Conservation (phyloP, 2,888 invertebrate species). For the Hirtodrosophila trivittata region DNA sequence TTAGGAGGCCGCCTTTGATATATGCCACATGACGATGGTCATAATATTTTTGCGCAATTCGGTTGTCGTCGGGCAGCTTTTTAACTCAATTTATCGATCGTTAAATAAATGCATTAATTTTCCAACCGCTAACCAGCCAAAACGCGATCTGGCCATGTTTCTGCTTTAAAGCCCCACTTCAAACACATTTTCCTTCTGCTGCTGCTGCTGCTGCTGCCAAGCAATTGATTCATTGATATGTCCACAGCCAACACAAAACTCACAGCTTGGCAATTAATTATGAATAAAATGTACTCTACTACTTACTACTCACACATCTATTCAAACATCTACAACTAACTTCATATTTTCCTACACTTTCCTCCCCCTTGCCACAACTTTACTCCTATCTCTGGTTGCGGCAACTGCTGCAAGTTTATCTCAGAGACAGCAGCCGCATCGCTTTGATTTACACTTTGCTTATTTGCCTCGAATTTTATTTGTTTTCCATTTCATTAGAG, state of each 20-base stretch:
- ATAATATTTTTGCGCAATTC: conserved; percentile 82
- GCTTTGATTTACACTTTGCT: conserved; percentile 39
- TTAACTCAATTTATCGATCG: conserved; percentile 72
- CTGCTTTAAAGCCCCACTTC: conserved; percentile 26
- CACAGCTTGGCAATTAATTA: conserved; percentile 65
- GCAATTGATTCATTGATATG: conserved; percentile 48
- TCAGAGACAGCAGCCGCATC: conserved; percentile 32
- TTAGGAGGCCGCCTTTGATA: conserved; percentile 71
- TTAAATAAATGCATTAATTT: conserved; percentile 71
- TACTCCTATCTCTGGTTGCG: conserved; percentile 20
- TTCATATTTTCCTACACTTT: not conserved
- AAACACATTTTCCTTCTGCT: conserved; percentile 42
- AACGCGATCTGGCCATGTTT: conserved; percentile 49
- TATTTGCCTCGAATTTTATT: too few relatives aligned
- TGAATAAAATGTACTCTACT: conserved; percentile 35
- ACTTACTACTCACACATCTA: conserved; percentile 6
- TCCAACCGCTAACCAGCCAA: conserved; percentile 24
- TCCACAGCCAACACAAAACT: conserved; percentile 34
- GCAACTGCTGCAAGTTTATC: conserved; percentile 37
- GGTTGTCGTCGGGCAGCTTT: conserved; percentile 77
- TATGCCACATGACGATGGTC: conserved; percentile 76
- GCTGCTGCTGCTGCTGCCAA: conserved; percentile 15
- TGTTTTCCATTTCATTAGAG: too few relatives aligned
- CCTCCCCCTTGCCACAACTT: too few relatives aligned
- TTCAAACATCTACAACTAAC: conserved; percentile 2